Evolutionary conservation across 2,888 invertebrate species (phyloP).

Genomic region (Tetheella fluctuosa): DNA sequence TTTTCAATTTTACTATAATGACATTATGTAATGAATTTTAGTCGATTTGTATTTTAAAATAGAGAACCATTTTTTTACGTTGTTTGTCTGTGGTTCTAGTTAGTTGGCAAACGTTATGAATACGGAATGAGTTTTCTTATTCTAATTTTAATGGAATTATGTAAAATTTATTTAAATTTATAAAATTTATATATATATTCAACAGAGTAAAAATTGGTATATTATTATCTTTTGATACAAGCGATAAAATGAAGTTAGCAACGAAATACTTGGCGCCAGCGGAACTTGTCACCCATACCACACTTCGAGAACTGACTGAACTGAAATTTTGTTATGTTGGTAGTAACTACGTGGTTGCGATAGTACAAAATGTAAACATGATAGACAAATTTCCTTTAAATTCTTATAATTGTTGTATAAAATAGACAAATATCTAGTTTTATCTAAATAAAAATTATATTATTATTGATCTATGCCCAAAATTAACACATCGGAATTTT

Average conservation of each 20-base stretch:
- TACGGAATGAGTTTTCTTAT: too few relatives aligned
- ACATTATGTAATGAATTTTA: too few relatives aligned
- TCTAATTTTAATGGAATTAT: too few relatives aligned
- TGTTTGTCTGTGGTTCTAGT: too few relatives aligned
- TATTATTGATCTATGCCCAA: conserved; percentile 22
- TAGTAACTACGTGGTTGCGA: conserved; percentile 80
- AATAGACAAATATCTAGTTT: conserved; percentile 20
- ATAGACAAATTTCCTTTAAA: conserved; percentile 59
- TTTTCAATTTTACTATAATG: too few relatives aligned
- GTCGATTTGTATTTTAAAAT: too few relatives aligned
- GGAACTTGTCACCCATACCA: conserved; percentile 69
- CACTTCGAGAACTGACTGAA: conserved; percentile 4
- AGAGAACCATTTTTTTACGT: too few relatives aligned
- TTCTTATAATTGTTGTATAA: conserved; percentile 41
- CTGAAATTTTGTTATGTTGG: conserved; percentile 56
- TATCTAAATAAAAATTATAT: conserved; percentile 24
- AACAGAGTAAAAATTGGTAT: too few relatives aligned
- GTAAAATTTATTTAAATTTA: too few relatives aligned
- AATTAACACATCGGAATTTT: not conserved
- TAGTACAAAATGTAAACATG: conserved; percentile 81
- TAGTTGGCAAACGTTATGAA: too few relatives aligned
- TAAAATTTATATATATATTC: too few relatives aligned
- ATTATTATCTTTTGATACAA: too few relatives aligned
- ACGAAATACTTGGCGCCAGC: conserved; percentile 72
- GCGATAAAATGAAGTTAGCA: conserved; percentile 50